Conservation (phyloP, 53 echinoderm and acorn worm genomes). For the Paelopatides confundens region DNA sequence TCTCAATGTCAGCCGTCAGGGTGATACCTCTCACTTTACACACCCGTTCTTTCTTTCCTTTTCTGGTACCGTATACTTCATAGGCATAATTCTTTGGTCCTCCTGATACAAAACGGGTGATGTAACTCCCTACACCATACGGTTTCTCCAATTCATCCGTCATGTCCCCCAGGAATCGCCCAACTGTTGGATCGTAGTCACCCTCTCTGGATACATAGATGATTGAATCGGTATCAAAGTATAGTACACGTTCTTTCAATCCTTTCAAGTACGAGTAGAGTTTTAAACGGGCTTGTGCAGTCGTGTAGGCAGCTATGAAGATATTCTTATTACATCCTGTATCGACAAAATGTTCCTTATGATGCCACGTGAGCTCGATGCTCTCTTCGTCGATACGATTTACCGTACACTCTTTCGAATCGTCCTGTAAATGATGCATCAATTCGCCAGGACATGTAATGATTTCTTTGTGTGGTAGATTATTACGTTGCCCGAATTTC, state of each 20-base stretch:
- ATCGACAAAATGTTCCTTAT: not conserved
- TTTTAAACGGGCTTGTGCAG: constrained; percentile 39
- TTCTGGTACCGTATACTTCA: constrained; percentile 29
- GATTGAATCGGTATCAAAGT: constrained; percentile 5
- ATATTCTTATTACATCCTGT: constrained; percentile 11
- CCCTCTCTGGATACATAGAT: constrained; percentile 45
- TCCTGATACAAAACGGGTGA: constrained; percentile 70
- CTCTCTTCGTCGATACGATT: not conserved
- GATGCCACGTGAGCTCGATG: not conserved
- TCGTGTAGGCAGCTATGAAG: constrained; percentile 36
- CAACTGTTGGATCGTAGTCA: constrained; percentile 45
- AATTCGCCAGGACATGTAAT: not conserved
- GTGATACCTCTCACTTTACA: constrained; percentile 66
- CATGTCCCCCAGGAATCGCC: constrained; percentile 65
- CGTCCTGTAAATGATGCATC: not conserved
- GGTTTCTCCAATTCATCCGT: constrained; percentile 69
- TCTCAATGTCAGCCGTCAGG: not conserved
- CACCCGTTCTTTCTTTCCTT: not conserved
- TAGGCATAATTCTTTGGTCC: constrained; percentile 7
- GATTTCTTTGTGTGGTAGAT: constrained; percentile 43
- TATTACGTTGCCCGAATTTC: not conserved
- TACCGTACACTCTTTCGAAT: not conserved
- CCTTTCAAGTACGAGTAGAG: constrained; percentile 43
- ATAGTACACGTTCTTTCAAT: not conserved
- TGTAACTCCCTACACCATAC: constrained; percentile 61